Percentiles rank a stretch among this genome's conserved stretches.
These are phyloP conservation scores for Solea senegalensis DNA, from an alignment of 2,113 vertebrate species.

Conservation along the genomic window DNA sequence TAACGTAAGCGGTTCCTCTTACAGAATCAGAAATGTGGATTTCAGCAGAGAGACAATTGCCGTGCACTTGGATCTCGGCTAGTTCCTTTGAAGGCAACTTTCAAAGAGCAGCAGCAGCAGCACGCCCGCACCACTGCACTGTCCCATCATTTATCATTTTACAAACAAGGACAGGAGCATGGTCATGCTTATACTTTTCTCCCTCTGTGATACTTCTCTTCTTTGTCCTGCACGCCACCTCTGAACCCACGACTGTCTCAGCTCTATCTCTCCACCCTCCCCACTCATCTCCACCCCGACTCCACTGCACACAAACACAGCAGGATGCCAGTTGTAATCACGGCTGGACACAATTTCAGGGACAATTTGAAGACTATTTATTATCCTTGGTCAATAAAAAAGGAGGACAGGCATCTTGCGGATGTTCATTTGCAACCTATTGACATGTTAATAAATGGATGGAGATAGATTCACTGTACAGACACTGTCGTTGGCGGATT, in stretches of 20 bases:
- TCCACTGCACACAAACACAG: constrained; percentile 92
- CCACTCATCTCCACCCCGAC: constrained; percentile 56
- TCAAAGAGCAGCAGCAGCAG: constrained; percentile 55
- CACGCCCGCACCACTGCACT: constrained; percentile 38
- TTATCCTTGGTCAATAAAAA: constrained; percentile 94
- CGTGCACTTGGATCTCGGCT: constrained; percentile 17
- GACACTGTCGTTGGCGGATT: constrained; percentile 4
- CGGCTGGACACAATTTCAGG: constrained; percentile 98
- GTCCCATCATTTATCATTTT: constrained; percentile 64
- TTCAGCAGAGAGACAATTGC: background rate
- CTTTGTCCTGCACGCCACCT: constrained; percentile 61
- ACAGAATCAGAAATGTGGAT: no score
- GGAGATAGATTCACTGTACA: constrained; percentile 28
- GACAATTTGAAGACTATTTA: constrained; percentile 99
- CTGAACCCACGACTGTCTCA: constrained; percentile 60
- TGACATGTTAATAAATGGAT: constrained; percentile 62
- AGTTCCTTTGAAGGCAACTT: constrained; percentile 60
- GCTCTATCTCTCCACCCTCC: background rate
- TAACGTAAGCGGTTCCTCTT: background rate
- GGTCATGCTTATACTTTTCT: constrained; percentile 60
- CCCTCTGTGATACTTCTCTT: constrained; percentile 49
- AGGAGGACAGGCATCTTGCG: constrained; percentile 71
- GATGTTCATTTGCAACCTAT: constrained; percentile 78
- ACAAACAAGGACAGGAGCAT: constrained; percentile 67
- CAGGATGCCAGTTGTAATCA: constrained; percentile 96